Evolutionary conservation across 2,888 invertebrate species (phyloP), one percentile per base, ranked within the genome.

Genomic region (Drosophila austrosaltans): DNA sequence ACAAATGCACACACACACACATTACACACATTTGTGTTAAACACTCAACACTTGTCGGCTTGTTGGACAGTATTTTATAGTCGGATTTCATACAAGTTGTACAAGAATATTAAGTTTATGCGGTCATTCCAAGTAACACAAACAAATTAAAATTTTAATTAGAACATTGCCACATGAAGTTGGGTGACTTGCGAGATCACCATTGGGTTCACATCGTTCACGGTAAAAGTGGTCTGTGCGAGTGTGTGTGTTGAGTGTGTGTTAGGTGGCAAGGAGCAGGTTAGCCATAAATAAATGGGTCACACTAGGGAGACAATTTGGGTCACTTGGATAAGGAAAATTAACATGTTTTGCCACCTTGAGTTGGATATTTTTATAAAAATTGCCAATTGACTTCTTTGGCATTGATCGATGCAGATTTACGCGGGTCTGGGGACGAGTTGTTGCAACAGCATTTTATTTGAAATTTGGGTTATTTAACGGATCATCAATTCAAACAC

Each of bases 401-500:
- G 48, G 48, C 48, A 12, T 22, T 48, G 48, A 70, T 64, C 59
- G 76, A 83, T 81, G 81, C 66, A 79, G 72, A 76, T 67, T 42
- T 66, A 25, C 36, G 25, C 57, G 36, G 57, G 42, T 61, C 73
- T 72, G 74, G 36, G 36, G 36, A 10, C 7, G 36, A 10, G 74
- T 67, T 69, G 73, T 64, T 63, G 69, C 65, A 75, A 54, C 63
- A 57, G 62, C 75, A 66, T 66, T 80, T 80, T 64, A 71, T 66
- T 76, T 62, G 48, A 78, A 80, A 84, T 82, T 76, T 75, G 79
- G 84, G 84, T 84, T 84, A 84, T 81, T 85, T 84, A 84, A 84
- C 84, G 84, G 84, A 75, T 61, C 71, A 71, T 68, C 74, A 53
- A 65, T 32, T 25, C 53, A 67, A 44, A 44, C 28, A 28, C 28